Evolutionary conservation across 2,797 vertebrate species (phyloP), one percentile per base, ranked within the genome.

Genomic region (Salmo trutta): DNA sequence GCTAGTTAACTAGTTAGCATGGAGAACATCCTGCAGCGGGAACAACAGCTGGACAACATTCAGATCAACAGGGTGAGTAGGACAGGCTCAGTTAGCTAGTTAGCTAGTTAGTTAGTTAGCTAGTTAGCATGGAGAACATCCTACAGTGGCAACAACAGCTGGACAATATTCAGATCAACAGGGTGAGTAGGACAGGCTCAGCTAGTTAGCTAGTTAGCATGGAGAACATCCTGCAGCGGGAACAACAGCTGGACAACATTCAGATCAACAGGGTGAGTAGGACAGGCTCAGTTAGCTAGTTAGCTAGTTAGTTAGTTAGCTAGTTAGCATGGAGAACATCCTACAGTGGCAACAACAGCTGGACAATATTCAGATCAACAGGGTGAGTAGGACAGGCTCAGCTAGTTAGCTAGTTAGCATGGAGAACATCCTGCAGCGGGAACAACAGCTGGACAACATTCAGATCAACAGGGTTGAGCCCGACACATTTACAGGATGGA

Each of bases 11-110:
- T 6, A 36, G 33, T 36, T 36, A 36, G 98, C 67, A 99, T 99
- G 98, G 98, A 99, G 91, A 96, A 95, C 62, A 99, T 99, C 86
- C 92, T 98, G 56, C 96, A 96, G 89, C 99, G 98, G 98, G 96
- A 97, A 80, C 96, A 99, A 85, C 97, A 97, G 85, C 95, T 99
- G 87, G 97, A 97, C 92, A 97, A 93, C 90, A 98, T 99, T 92
- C 97, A 98, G 89, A 99, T 99, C 85, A 98, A 94, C 87, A 94
- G 95, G 93, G 98, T 99, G 90, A 95, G 94, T 54, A 54, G 31
- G 15, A 77, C 71, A 75, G 36, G 36, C 36, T 7, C 36, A n/a
- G 2, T 3, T 31, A 31, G 31, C 3, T 31, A 33, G 36, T 7
- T 36, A 75, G 5, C 1, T 36, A 36, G 36, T 0, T 33, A 33